A percentile compares a stretch with the other conserved stretches of the same genome.
These are phyloP conservation scores for Pelodytes ibericus DNA, from an alignment of 2,797 vertebrate genomes.

Conservation along the genomic window DNA sequence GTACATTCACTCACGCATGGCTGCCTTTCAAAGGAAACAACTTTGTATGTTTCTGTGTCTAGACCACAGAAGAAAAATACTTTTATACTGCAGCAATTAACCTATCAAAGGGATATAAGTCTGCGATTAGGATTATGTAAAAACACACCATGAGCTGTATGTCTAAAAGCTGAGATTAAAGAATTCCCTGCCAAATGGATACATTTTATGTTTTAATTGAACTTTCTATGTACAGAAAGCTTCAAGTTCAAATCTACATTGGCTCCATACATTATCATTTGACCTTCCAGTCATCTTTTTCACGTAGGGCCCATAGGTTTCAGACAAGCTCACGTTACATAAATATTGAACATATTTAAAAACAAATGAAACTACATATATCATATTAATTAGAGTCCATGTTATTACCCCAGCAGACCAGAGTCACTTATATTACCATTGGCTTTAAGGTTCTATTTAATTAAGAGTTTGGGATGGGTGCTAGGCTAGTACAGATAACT, in stretches of 20 bases:
- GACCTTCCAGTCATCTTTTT: constrained; percentile 12
- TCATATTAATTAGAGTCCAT: no score
- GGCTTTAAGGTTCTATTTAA: no score
- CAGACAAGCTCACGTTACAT: constrained; percentile 10
- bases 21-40: constrained; percentile 80
- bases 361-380: no score
- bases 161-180: constrained; percentile 28
- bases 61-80: constrained; percentile 80
- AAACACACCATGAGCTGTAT: constrained; percentile 31
- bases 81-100: constrained; percentile 72
- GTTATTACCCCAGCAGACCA: no score
- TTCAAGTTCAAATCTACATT: constrained; percentile 4
- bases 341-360: no score
- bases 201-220: constrained; percentile 29
- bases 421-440: no score
- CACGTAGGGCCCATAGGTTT: constrained; percentile 1
- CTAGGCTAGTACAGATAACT: no score
- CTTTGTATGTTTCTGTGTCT: constrained; percentile 82
- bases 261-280: constrained; percentile 6
- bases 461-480: no score
- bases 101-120: constrained; percentile 68
- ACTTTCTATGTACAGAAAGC: constrained; percentile 11
- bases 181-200: constrained; percentile 23
- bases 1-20: constrained; percentile 73
- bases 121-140: constrained; percentile 36